These are phyloP conservation scores for Triops longicaudatus DNA, from an alignment of 1,140 invertebrate species.

Conservation along the genomic window DNA sequence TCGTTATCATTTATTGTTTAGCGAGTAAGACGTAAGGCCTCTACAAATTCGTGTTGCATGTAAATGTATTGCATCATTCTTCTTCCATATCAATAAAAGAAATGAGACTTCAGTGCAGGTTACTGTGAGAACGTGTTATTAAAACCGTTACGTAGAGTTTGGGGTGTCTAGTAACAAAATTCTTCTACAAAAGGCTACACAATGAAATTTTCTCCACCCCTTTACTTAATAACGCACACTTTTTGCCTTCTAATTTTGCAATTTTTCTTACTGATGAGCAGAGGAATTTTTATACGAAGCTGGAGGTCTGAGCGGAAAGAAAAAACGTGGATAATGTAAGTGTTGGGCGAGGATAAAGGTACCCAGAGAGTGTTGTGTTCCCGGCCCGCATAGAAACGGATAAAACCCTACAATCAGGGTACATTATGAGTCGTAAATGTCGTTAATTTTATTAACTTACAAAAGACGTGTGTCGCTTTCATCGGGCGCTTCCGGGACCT, in stretches of 20 bases:
- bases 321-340: background rate
- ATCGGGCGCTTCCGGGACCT: background rate
- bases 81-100: no score
- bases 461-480: slow-evolving; percentile 15
- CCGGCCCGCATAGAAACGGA: background rate
- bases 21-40: no score
- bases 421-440: slow-evolving; percentile 8
- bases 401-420: background rate
- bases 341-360: background rate
- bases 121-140: background rate
- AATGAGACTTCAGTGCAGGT: no score
- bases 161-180: background rate
- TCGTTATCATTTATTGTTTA: no score
- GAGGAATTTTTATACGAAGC: background rate
- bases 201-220: background rate
- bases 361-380: background rate
- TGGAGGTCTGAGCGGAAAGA: background rate
- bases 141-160: background rate
- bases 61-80: no score
- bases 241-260: background rate
- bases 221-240: background rate
- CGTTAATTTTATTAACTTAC: slow-evolving; percentile 4
- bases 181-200: background rate
- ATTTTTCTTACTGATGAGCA: background rate
- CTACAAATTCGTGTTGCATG: no score